These are phyloP conservation scores for Tricholaema leucomelas DNA, from an alignment of 2,113 vertebrate species.

Conservation along the genomic window DNA sequence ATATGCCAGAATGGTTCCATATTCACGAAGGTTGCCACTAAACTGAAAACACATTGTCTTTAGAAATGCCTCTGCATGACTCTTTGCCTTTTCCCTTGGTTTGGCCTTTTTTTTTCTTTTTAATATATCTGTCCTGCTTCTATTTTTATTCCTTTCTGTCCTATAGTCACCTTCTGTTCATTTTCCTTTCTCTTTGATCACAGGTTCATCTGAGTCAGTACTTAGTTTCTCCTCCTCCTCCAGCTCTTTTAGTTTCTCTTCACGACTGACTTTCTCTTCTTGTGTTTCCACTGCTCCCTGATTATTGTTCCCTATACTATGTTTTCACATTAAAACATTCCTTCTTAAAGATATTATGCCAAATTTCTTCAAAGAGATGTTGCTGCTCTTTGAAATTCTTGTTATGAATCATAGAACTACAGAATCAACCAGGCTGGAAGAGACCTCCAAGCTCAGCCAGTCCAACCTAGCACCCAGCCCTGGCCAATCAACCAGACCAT, in stretches of 20 bases:
- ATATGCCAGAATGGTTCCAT: constrained; percentile 74
- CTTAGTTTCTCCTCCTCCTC: not conserved
- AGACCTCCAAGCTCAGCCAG: too few relatives aligned
- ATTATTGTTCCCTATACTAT: not conserved
- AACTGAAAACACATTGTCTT: constrained; percentile 72
- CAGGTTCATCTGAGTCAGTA: not conserved
- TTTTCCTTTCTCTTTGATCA: constrained; percentile 22
- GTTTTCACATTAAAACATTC: not conserved
- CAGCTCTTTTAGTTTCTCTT: constrained; percentile 7
- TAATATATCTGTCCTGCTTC: not conserved
- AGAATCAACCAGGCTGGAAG: too few relatives aligned
- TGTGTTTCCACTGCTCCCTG: not conserved
- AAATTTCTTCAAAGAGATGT: constrained; percentile 27
- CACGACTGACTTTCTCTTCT: not conserved
- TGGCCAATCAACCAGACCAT: too few relatives aligned
- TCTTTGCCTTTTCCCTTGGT: not conserved
- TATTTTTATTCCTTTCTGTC: constrained; percentile 26
- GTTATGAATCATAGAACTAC: too few relatives aligned
- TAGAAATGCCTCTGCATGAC: not conserved
- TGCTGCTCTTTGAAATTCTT: too few relatives aligned
- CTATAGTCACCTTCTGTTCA: not conserved
- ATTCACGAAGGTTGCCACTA: constrained; percentile 55
- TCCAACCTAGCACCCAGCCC: too few relatives aligned
- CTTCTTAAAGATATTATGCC: constrained; percentile 26
- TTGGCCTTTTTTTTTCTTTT: not conserved